phyloP scores from a whole-genome alignment of 1,140 invertebrate species.

The Bombus waltoni region DNA sequence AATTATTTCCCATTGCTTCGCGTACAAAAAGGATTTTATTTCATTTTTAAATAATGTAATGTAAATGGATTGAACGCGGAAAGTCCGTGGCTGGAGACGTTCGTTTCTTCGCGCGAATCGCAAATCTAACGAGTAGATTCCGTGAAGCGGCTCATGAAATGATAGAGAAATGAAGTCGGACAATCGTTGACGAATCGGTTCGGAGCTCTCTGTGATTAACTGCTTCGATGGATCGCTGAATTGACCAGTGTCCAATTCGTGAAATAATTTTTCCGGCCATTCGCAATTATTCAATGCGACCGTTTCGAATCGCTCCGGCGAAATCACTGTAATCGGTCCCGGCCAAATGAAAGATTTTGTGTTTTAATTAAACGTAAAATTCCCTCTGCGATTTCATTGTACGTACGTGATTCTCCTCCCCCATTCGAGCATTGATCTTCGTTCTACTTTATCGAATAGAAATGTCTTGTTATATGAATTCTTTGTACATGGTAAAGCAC shows the following conservation, averaged over 20 bases:
- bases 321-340: slow-evolving; percentile 19
- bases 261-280: slow-evolving; percentile 56
- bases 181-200: slow-evolving; percentile 39
- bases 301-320: neutral
- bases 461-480: too few species aligned
- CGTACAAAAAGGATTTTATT: neutral
- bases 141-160: neutral
- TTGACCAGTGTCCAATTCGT: slow-evolving; percentile 42
- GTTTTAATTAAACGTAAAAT: slow-evolving; percentile 53
- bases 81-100: neutral
- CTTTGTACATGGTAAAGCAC: too few species aligned
- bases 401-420: neutral
- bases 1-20: neutral
- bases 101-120: neutral
- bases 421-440: neutral
- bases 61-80: neutral
- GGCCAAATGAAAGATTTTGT: slow-evolving; percentile 44
- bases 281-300: slow-evolving; percentile 55
- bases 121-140: slow-evolving; percentile 13
- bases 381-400: neutral
- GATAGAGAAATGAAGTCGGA: slow-evolving; percentile 48
- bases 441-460: neutral
- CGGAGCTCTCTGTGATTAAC: slow-evolving; percentile 56
- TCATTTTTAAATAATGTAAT: too few species aligned
- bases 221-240: slow-evolving; percentile 37